phyloP scores from a whole-genome alignment of 2,888 invertebrate species.

The Callosobruchus maculatus region DNA sequence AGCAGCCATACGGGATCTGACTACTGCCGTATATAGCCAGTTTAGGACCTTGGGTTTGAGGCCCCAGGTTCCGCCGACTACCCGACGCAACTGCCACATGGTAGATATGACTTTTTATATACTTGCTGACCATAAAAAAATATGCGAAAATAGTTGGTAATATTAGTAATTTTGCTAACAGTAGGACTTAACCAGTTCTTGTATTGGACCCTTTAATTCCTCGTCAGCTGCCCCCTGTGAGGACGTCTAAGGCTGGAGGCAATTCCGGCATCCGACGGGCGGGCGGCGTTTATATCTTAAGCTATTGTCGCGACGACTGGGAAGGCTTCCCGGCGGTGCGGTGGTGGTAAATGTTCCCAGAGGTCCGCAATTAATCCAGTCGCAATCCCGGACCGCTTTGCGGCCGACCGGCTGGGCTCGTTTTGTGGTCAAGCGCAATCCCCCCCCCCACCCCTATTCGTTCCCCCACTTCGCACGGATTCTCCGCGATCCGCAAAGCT shows the following conservation, averaged over 20 bases:
- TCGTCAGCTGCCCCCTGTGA: background rate
- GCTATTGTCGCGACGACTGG: conserved; percentile 39
- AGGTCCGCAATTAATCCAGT: conserved; percentile 46
- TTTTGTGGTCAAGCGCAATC: conserved; percentile 43
- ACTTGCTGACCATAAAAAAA: too few species aligned
- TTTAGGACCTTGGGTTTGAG: too few species aligned
- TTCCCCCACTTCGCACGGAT: conserved; percentile 28
- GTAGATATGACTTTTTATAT: too few species aligned
- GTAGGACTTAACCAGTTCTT: too few species aligned
- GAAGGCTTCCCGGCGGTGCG: background rate
- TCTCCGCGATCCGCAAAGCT: conserved; percentile 32
- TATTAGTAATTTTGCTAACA: too few species aligned
- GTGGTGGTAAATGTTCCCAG: conserved; percentile 41
- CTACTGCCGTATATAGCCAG: too few species aligned
- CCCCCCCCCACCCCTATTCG: too few species aligned
- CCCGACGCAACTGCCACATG: too few species aligned
- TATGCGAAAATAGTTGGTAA: too few species aligned
- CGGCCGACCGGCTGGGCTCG: conserved; percentile 28
- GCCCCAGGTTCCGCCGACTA: too few species aligned
- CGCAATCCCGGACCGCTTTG: conserved; percentile 36
- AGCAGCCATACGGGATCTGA: too few species aligned
- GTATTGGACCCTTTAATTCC: background rate
- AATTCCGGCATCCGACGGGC: conserved; percentile 38
- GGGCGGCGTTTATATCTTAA: conserved; percentile 37
- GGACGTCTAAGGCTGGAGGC: conserved; percentile 28